Evolutionary conservation across 2,113 vertebrate species (phyloP).

Genomic region (Varanus salvator): DNA sequence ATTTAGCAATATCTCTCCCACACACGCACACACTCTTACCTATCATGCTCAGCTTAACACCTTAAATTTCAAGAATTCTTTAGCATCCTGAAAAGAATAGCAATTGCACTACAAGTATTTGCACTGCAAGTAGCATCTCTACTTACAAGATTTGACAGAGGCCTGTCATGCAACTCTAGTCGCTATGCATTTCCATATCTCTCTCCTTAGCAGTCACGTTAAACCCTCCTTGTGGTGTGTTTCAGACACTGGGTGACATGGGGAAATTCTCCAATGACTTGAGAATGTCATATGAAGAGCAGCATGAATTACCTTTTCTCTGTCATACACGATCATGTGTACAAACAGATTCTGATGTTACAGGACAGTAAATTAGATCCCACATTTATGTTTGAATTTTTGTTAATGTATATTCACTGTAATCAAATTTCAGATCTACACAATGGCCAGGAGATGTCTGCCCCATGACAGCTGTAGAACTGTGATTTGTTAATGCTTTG

Average conservation of each 20-base stretch:
- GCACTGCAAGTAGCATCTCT: neutral
- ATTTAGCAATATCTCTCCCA: neutral
- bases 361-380: neutral
- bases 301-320: neutral
- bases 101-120: neutral
- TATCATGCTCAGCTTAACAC: neutral
- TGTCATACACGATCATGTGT: neutral
- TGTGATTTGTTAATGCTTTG: neutral
- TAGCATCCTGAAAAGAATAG: neutral
- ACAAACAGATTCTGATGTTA: too few species aligned
- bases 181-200: neutral
- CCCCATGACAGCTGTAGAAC: neutral
- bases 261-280: neutral
- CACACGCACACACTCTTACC: neutral
- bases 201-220: neutral
- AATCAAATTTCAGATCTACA: neutral
- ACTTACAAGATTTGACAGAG: neutral
- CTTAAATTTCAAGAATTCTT: neutral
- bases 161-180: neutral
- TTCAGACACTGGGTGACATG: neutral
- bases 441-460: too few species aligned
- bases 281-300: neutral
- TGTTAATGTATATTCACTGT: neutral
- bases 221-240: neutral
- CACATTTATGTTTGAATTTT: neutral